Evolutionary conservation across 2,113 vertebrate species (phyloP).

Genomic region (Mormoops blainvillei): DNA sequence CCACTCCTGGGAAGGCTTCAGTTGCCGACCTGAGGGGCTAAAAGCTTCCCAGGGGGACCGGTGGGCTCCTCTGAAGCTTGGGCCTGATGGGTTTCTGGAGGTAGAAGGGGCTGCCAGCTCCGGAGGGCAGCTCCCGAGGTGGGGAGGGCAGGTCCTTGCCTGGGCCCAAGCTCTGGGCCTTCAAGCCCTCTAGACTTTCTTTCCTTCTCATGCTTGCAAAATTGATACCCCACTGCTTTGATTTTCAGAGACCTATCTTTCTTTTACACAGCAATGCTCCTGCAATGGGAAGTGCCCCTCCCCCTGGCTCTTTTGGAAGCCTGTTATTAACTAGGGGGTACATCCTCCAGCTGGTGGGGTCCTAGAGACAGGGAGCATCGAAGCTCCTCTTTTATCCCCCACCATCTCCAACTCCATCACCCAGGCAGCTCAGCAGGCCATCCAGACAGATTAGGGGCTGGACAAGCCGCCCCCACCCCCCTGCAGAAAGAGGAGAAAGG

Average conservation of each 20-base stretch:
- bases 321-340: neutral
- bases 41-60: neutral
- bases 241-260: neutral
- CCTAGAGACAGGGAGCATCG: neutral
- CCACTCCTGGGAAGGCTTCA: no score
- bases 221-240: neutral
- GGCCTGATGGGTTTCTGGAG: neutral
- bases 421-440: neutral
- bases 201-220: neutral
- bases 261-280: neutral
- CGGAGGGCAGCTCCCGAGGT: neutral
- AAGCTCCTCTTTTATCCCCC: neutral
- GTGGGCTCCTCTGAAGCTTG: neutral
- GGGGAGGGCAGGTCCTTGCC: neutral
- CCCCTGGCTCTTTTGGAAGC: neutral
- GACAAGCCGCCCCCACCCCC: neutral
- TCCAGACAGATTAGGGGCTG: neutral
- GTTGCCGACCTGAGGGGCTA: neutral
- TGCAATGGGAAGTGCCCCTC: neutral
- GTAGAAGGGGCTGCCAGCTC: neutral
- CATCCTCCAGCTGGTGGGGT: rapidly evolving
- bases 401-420: neutral
- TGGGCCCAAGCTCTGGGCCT: neutral
- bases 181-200: neutral
- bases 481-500: neutral